Evolutionary conservation across 2,888 invertebrate species (phyloP), one percentile per base, ranked within the genome.

Genomic region (Anthrax anthrax): DNA sequence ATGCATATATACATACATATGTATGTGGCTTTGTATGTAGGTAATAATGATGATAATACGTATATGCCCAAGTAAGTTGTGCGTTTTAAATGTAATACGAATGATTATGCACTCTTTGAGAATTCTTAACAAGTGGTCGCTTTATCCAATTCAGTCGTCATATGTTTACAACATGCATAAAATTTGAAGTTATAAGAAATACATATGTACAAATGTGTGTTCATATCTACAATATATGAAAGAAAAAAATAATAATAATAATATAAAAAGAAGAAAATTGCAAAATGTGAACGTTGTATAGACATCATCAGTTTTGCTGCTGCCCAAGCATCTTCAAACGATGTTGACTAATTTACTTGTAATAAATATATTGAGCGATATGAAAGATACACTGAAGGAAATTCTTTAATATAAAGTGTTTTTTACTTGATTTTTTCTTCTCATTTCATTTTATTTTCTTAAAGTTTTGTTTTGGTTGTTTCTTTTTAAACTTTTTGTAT

Each of bases 331-430:
- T 12, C 16, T 18, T 18, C 39, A 32, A 43, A 42, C 43, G 36
- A 42, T 44, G 47, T 37, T 42, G 47, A 48, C 52, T 53, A 53
- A 53, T 53, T 53, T 52, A 53, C 53, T 53, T 53, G 52, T 53
- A 52, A 53, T 53, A 53, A 53, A 53, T 53, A 53, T 52, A 51
- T 53, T 53, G 52, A 52, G 48, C 48, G 51, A 52, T 51, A 53
- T 53, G 53, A 53, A 47, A 53, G 53, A 52, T 52, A 49, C 48
- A 46, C 47, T 50, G 44, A 44, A 44, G 46, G 46, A 41, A 48
- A 48, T 50, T 32, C 29, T 12, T 37, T 37, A 16, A 8, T 16
- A n/a, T 12, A 37, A 16, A 17, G 37, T 37, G 37, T 32, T 32
- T 23, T 23, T 23, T 23, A n/a, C 23, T 23, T 23, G 23, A 4